These are phyloP conservation scores for Sisor rabdophorus DNA, from an alignment of 2,113 vertebrate species.

Conservation along the genomic window DNA sequence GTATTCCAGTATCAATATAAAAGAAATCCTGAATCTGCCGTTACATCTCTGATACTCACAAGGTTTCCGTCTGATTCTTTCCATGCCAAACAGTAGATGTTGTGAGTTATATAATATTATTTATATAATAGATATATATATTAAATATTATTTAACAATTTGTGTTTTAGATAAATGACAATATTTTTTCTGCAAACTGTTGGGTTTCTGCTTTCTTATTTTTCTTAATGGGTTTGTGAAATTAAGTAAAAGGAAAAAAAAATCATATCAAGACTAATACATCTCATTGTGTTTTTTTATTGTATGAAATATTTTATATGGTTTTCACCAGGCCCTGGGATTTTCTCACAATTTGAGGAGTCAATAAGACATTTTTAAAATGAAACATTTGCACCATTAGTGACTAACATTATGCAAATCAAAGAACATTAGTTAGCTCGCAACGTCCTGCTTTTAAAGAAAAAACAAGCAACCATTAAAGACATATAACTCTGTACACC, in stretches of 20 bases:
- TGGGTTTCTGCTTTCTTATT: too few species aligned
- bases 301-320: conserved; percentile 53
- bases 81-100: neutral
- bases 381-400: conserved; percentile 58
- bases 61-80: neutral
- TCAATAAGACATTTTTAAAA: conserved; percentile 32
- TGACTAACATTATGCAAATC: conserved; percentile 53
- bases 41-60: neutral
- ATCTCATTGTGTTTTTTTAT: conserved; percentile 60
- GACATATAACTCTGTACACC: conserved; percentile 66
- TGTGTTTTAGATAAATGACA: too few species aligned
- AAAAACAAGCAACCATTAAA: conserved; percentile 53
- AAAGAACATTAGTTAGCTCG: conserved; percentile 57
- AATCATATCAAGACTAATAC: neutral
- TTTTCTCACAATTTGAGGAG: conserved; percentile 43
- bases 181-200: too few species aligned
- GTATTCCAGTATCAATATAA: neutral
- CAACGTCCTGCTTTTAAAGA: conserved; percentile 51
- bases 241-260: neutral
- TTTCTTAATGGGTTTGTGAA: neutral
- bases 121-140: too few species aligned
- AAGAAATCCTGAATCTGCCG: neutral
- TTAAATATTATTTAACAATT: too few species aligned
- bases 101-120: too few species aligned
- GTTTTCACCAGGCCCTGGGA: conserved; percentile 39